Base-by-base conservation (phyloP, 2,113 vertebrate genomes). In the Laticauda laticaudata region DNA sequence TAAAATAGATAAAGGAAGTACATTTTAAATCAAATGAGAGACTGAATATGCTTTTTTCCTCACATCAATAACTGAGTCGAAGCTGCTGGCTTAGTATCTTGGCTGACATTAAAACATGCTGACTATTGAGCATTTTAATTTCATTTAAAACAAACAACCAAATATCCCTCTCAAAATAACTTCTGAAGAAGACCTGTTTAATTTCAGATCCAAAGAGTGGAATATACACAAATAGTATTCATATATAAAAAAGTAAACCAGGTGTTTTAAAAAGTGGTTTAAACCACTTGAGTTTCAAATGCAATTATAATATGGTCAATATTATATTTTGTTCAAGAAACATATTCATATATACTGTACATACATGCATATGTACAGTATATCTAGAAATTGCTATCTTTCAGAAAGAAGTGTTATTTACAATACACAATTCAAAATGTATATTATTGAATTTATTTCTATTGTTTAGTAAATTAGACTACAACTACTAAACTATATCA, bases 31-130 rank as follows among this genome's bases (percentile, higher is more conserved):
- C 97, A 96, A 98, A 96, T 95, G 94, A 94, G 96, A 93, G 95
- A 97, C 96, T 94, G 95, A 97, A 96, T 96, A 96, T 96, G 97
- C 96, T 97, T 98, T 97, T 81, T 97, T 96, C 97, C 96, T 97
- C 97, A 97, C 93, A 95, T 59, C 88, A 91, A 96, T 97, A 97
- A 96, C 96, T 94, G 93, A 96, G 96, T 98, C 97, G 97, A 98
- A 88, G 43, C 94, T 96, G 97, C 97, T 97, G 98, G 94, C 94
- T 97, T 93, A 94, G 94, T 45, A 64, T 94, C 96, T 97, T 96
- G 97, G 98, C 98, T 95, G 97, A 95, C 89, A 3, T 97, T 98
- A 97, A 98, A 97, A 96, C 94, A 95, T 5, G 88, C 96, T 92
- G 96, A 95, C 95, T 95, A 96, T 96, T 93, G 95, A 95, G 94